These are phyloP conservation scores for Poecilia picta DNA, from an alignment of 2,797 vertebrate genomes.

Conservation along the genomic window DNA sequence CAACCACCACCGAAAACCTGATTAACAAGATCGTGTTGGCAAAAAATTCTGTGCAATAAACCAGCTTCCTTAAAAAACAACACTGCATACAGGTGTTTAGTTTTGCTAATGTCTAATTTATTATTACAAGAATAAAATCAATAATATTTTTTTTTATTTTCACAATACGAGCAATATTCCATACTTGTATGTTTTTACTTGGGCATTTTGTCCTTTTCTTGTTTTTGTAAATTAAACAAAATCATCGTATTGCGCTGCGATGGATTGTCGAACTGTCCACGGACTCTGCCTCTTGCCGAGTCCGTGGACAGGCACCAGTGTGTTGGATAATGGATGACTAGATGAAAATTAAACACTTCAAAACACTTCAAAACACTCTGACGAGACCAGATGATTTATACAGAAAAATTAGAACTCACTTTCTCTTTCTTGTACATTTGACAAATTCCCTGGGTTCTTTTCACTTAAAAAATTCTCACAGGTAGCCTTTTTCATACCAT, in stretches of 20 bases:
- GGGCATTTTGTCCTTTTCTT: background rate
- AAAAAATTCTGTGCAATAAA: background rate
- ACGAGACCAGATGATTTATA: background rate
- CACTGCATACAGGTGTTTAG: background rate
- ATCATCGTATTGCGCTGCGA: background rate
- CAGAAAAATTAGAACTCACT: background rate
- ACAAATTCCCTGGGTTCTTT: background rate
- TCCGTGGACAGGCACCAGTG: too few relatives aligned
- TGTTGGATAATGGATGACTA: too few relatives aligned
- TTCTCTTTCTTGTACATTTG: background rate
- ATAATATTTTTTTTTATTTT: background rate
- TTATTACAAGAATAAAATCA: background rate
- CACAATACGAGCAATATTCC: too few relatives aligned
- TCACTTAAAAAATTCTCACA: background rate
- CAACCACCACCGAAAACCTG: background rate
- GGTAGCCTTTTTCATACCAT: background rate
- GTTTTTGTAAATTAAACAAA: background rate
- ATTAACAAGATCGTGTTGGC: background rate
- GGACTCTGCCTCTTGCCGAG: too few relatives aligned
- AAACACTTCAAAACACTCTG: background rate
- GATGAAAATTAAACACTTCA: background rate
- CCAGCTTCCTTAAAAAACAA: background rate
- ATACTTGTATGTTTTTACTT: background rate
- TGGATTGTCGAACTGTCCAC: too few relatives aligned
- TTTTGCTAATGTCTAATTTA: background rate